phyloP scores from a whole-genome alignment of 2,797 vertebrate genomes.

The Phylloscopus collybita region DNA sequence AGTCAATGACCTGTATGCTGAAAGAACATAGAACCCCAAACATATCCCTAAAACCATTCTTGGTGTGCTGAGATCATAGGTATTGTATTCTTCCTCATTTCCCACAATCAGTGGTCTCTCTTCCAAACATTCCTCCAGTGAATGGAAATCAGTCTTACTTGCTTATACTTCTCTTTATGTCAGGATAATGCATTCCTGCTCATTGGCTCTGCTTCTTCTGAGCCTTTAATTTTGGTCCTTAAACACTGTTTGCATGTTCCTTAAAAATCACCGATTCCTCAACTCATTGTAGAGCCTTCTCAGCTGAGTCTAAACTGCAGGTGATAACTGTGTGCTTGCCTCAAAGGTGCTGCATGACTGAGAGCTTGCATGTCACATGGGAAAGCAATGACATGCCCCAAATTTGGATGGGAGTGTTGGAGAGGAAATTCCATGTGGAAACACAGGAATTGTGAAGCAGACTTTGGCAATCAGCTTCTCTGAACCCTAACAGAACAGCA shows the following conservation, averaged over 20 bases:
- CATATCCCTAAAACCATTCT: neutral
- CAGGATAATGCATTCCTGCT: neutral
- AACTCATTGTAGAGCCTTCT: neutral
- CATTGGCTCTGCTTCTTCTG: neutral
- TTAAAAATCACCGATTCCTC: neutral
- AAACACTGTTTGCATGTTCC: neutral
- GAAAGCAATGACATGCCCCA: neutral
- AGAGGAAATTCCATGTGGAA: neutral
- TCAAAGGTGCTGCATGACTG: neutral
- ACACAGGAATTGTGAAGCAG: neutral
- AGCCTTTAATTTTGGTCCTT: neutral
- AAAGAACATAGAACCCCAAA: neutral
- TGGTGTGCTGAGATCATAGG: neutral
- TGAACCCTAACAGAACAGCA: neutral
- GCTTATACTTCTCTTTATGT: neutral
- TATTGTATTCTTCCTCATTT: neutral
- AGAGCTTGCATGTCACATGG: neutral
- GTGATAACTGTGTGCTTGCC: neutral
- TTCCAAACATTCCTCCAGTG: neutral
- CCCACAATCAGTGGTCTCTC: neutral
- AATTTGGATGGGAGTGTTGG: neutral
- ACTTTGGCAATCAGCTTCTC: neutral
- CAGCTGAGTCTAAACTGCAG: neutral
- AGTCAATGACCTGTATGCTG: neutral
- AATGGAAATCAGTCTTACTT: neutral